Evolutionary conservation across 2,113 vertebrate genomes (phyloP).

Genomic region (Mormoops blainvillei): DNA sequence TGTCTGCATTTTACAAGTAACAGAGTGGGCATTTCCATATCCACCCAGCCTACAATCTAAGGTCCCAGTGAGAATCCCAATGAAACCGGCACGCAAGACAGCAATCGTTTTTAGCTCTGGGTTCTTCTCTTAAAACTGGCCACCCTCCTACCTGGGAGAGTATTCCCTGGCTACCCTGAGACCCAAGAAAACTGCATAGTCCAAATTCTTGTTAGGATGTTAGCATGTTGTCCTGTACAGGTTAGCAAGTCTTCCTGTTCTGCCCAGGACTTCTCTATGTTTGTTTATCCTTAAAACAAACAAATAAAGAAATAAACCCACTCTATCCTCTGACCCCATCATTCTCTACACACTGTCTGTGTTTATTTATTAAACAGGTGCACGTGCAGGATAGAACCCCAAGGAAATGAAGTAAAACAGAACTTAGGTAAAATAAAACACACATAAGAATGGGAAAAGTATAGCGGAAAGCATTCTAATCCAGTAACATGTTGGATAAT

Average conservation of each 20-base stretch:
- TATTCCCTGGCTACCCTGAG: background rate
- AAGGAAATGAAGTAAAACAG: background rate
- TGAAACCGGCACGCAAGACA: background rate
- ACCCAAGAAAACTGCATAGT: background rate
- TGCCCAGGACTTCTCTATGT: slow-evolving; percentile 2
- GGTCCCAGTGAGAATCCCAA: background rate
- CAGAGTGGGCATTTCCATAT: background rate
- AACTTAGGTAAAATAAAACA: background rate
- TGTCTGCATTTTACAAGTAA: background rate
- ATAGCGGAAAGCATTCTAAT: background rate
- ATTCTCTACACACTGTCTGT: background rate
- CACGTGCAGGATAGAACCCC: background rate
- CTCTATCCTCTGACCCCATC: background rate
- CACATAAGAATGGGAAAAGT: background rate
- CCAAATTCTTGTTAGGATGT: background rate
- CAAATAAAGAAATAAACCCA: background rate
- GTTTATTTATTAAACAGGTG: slow-evolving; percentile 28
- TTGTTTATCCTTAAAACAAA: slow-evolving; percentile 44
- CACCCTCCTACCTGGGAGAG: background rate
- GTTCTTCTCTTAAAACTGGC: background rate
- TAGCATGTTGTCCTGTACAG: background rate
- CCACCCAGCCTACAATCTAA: background rate
- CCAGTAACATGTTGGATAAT: background rate
- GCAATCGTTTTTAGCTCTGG: background rate
- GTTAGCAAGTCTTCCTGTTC: slow-evolving; percentile 24